Evolutionary conservation across 2,888 invertebrate genomes (phyloP).

Genomic region (Hedya salicella): DNA sequence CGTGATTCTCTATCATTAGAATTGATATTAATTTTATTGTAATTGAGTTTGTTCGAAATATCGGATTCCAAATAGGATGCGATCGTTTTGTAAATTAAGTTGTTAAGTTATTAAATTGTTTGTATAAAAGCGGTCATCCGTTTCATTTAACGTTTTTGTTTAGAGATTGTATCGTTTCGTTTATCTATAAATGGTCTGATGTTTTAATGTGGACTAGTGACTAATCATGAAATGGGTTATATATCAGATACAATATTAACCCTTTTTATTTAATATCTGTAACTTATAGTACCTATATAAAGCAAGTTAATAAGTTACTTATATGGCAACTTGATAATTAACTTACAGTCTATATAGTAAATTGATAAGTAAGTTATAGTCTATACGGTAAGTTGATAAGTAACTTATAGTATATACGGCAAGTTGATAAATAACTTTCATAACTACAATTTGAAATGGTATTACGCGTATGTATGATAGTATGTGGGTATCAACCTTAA

Average conservation of each 20-base stretch:
- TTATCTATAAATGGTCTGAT: not conserved
- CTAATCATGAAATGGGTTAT: not conserved
- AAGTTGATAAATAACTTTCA: not conserved
- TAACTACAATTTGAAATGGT: not conserved
- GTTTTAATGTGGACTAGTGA: slow-evolving; percentile 11
- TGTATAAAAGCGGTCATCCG: slow-evolving; percentile 23
- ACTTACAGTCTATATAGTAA: no score
- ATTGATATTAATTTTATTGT: slow-evolving; percentile 37
- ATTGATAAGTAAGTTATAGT: no score
- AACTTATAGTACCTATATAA: not conserved
- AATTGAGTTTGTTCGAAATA: slow-evolving; percentile 39
- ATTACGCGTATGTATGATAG: no score
- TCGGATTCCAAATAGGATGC: slow-evolving; percentile 36
- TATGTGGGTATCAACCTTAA: no score
- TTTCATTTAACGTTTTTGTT: slow-evolving; percentile 10
- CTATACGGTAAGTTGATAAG: not conserved
- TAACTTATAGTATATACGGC: no score
- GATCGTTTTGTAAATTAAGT: slow-evolving; percentile 40
- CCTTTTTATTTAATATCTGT: not conserved
- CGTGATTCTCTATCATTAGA: slow-evolving; percentile 37
- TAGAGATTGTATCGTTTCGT: slow-evolving; percentile 18
- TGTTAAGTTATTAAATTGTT: slow-evolving; percentile 41
- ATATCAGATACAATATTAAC: not conserved
- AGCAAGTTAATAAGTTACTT: not conserved
- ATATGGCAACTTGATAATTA: not conserved